These are phyloP conservation scores for Threskiornis aethiopicus DNA, from an alignment of 2,797 vertebrate species.

Conservation along the genomic window DNA sequence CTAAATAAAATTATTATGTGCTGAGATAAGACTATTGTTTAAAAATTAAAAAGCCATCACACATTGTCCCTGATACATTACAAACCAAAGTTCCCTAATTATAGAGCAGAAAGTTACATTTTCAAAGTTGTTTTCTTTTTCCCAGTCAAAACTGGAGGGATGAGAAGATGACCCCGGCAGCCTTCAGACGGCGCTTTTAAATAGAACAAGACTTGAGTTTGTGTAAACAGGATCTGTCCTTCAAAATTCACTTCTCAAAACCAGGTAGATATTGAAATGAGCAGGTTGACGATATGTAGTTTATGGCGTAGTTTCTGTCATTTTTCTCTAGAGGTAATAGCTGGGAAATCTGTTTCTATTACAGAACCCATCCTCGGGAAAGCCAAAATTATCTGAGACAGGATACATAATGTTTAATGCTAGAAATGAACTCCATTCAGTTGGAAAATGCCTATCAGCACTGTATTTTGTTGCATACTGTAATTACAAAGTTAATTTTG, in stretches of 20 bases:
- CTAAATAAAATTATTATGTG: neutral
- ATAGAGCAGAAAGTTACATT: neutral
- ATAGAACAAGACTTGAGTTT: neutral
- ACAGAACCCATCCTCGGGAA: neutral
- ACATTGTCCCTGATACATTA: neutral
- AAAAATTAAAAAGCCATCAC: neutral
- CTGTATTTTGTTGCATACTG: conserved; percentile 53
- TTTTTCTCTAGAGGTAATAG: neutral
- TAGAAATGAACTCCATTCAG: conserved; percentile 22
- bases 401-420: neutral
- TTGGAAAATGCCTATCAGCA: conserved; percentile 59
- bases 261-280: neutral
- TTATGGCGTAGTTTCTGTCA: neutral
- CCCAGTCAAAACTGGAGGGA: neutral
- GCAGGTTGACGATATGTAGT: neutral
- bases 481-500: conserved; percentile 75
- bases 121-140: neutral
- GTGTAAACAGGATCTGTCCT: conserved; percentile 9
- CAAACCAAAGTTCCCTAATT: neutral
- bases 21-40: neutral
- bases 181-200: neutral
- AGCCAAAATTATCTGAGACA: conserved; percentile 24
- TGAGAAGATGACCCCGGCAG: neutral
- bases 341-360: neutral
- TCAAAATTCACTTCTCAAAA: conserved; percentile 8